Evolutionary conservation across 2,888 invertebrate species (phyloP).

Genomic region (Smittia sp.): DNA sequence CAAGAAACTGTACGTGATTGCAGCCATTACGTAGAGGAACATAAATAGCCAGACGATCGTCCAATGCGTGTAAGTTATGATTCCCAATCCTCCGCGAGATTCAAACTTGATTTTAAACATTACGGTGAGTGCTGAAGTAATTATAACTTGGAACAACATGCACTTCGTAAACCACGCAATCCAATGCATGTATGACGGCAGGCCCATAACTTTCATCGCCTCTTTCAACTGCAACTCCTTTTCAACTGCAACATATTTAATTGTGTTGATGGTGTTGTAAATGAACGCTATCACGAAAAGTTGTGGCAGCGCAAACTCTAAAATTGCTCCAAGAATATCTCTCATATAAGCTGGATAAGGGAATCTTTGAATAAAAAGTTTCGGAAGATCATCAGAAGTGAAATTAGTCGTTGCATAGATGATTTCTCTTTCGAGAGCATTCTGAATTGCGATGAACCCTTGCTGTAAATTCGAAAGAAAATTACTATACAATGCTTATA

Average conservation of each 20-base stretch:
- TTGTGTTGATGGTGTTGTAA: constrained; percentile 74
- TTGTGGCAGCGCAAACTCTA: constrained; percentile 68
- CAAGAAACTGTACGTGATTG: constrained; percentile 76
- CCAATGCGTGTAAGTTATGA: constrained; percentile 68
- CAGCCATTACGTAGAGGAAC: constrained; percentile 65
- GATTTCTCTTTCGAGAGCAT: constrained; percentile 57
- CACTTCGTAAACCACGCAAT: constrained; percentile 80
- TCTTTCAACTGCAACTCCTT: constrained; percentile 70
- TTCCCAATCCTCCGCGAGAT: constrained; percentile 54
- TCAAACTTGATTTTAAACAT: constrained; percentile 59
- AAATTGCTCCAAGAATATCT: constrained; percentile 64
- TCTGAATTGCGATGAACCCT: constrained; percentile 66
- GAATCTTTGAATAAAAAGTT: constrained; percentile 57
- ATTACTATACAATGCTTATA: not conserved
- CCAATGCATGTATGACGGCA: constrained; percentile 68
- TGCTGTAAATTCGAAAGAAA: constrained; percentile 51
- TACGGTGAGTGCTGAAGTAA: constrained; percentile 59
- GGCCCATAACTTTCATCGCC: constrained; percentile 89
- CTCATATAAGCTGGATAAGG: constrained; percentile 70
- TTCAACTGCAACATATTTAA: constrained; percentile 61
- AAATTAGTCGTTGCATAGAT: constrained; percentile 54
- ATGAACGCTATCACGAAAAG: constrained; percentile 80
- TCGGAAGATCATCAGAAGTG: constrained; percentile 49
- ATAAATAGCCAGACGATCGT: constrained; percentile 68
- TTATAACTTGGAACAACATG: constrained; percentile 64